These are phyloP conservation scores for Pangasius macronema DNA, from an alignment of 2,797 vertebrate species.

Conservation along the genomic window DNA sequence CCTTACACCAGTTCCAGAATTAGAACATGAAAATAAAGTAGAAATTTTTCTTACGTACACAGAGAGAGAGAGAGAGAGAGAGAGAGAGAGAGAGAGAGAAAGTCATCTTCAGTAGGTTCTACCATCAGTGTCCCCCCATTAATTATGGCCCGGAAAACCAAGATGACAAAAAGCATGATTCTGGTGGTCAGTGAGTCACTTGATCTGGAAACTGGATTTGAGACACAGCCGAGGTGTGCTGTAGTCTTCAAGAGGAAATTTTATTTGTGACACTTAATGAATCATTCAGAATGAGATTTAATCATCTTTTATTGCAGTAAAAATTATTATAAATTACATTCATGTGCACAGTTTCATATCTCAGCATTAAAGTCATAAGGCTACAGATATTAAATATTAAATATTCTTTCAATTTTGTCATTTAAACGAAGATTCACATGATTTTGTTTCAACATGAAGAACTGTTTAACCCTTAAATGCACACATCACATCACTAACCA, in stretches of 20 bases:
- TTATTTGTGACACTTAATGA: neutral
- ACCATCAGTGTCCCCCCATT: neutral
- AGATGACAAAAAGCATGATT: neutral
- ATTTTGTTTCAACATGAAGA: conserved; percentile 60
- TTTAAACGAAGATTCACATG: conserved; percentile 50
- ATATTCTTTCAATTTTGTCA: neutral
- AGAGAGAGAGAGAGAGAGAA: no score
- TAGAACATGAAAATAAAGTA: no score
- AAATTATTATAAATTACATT: conserved; percentile 82
- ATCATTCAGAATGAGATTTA: neutral
- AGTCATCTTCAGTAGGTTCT: no score
- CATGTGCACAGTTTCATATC: conserved; percentile 67
- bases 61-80: no score
- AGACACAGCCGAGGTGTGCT: neutral
- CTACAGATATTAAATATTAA: conserved; percentile 16
- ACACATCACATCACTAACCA: neutral
- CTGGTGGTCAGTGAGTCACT: neutral
- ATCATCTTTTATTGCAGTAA: conserved; percentile 77
- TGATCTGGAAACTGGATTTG: neutral
- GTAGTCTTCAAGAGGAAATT: neutral
- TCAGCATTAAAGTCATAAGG: conserved; percentile 6
- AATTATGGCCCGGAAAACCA: neutral
- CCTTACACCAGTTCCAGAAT: no score
- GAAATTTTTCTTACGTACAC: neutral
- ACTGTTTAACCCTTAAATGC: conserved; percentile 25